Percentiles rank a stretch among this genome's conserved stretches.
phyloP scores from a whole-genome alignment of 2,888 invertebrate genomes.

The Trissonchulus sp. region DNA sequence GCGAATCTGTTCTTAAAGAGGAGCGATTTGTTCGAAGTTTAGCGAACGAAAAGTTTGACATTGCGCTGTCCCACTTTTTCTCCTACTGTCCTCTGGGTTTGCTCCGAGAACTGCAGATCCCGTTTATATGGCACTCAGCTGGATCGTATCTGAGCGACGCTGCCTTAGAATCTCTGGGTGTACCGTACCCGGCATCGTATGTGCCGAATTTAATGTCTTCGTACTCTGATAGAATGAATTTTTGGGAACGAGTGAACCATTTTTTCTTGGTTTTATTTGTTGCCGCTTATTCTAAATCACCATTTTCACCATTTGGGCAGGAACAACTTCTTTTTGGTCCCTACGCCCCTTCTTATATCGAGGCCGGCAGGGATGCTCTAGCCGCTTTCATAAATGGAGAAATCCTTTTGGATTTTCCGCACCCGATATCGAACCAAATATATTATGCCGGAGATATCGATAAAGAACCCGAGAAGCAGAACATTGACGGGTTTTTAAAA shows the following conservation, averaged over 20 bases:
- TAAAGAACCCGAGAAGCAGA: background rate
- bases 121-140: background rate
- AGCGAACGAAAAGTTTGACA: background rate
- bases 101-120: background rate
- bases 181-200: background rate
- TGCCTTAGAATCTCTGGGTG: background rate
- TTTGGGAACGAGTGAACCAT: background rate
- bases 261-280: background rate
- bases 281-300: background rate
- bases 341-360: background rate
- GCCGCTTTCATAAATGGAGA: background rate
- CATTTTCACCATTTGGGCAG: background rate
- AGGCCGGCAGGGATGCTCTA: background rate
- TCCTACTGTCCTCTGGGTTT: background rate
- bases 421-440: background rate
- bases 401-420: background rate
- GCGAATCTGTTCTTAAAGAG: background rate
- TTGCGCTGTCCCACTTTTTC: background rate
- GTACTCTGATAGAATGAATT: background rate
- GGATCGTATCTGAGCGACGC: background rate
- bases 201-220: background rate
- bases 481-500: too few relatives aligned
- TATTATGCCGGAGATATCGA: background rate
- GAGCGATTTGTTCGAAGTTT: background rate
- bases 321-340: background rate